These are phyloP conservation scores for Cataglyphis hispanica DNA, from an alignment of 1,140 invertebrate genomes.

Conservation along the genomic window DNA sequence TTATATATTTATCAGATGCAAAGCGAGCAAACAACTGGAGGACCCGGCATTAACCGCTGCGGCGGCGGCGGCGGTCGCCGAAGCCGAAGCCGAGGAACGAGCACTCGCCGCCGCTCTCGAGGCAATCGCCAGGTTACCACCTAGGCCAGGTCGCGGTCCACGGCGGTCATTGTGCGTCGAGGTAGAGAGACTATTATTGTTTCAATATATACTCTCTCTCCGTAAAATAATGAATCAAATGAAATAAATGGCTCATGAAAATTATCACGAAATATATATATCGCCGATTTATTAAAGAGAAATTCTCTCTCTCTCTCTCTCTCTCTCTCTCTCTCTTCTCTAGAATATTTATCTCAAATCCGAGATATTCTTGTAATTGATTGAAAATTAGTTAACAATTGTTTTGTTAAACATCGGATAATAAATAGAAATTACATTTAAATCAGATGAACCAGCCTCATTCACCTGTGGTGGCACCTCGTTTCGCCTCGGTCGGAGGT, in stretches of 20 bases:
- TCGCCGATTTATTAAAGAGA: not conserved
- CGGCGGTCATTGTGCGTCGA: constrained; percentile 84
- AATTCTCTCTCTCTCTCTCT: no score
- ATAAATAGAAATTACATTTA: constrained; percentile 38
- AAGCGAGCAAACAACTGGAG: constrained; percentile 85
- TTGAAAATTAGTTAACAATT: not conserved
- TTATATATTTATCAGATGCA: constrained; percentile 83
- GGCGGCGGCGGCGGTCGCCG: constrained; percentile 91
- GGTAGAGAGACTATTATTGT: constrained; percentile 66
- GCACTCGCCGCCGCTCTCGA: constrained; percentile 91
- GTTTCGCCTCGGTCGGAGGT: constrained; percentile 90
- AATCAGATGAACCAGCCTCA: constrained; percentile 84
- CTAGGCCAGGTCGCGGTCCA: constrained; percentile 84
- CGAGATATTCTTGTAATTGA: not conserved
- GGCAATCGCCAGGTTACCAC: constrained; percentile 88
- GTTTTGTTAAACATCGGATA: constrained; percentile 2
- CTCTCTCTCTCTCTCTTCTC: no score
- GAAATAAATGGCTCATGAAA: not conserved
- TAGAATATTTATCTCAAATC: no score
- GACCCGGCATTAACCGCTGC: constrained; percentile 88
- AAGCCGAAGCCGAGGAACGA: constrained; percentile 91
- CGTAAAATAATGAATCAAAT: no score
- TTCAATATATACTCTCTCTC: not conserved
- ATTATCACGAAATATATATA: not conserved
- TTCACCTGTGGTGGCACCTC: constrained; percentile 83